These are phyloP conservation scores for Eretmochelys imbricata DNA, from an alignment of 2,113 vertebrate genomes.

Conservation along the genomic window DNA sequence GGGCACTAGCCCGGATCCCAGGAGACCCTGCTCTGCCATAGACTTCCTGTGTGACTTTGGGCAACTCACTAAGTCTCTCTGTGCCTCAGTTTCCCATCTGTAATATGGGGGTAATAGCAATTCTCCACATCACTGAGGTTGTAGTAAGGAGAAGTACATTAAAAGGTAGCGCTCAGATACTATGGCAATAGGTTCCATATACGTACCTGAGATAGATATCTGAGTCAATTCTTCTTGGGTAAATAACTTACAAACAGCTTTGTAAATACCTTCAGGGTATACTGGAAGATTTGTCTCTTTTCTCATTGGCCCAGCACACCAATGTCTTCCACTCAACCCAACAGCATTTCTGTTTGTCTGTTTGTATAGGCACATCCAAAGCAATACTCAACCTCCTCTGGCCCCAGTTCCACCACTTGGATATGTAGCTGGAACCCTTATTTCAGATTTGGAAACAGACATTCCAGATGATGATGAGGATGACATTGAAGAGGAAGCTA, in stretches of 20 bases:
- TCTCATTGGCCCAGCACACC: background rate
- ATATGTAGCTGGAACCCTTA: slow-evolving; percentile 95
- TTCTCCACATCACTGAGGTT: background rate
- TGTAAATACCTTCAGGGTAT: background rate
- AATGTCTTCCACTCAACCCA: background rate
- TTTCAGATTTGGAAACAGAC: slow-evolving; percentile 97
- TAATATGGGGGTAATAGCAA: background rate
- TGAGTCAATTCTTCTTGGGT: background rate
- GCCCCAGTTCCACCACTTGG: slow-evolving; percentile 95
- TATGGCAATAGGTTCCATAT: background rate
- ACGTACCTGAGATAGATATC: background rate
- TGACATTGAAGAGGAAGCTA: slow-evolving; percentile 92
- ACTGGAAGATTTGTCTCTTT: background rate
- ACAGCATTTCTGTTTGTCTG: background rate
- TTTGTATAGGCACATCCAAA: slow-evolving; percentile 92
- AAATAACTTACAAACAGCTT: background rate
- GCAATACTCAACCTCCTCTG: slow-evolving; percentile 92
- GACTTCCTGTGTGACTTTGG: background rate
- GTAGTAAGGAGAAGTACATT: background rate
- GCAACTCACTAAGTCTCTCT: background rate
- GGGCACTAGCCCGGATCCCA: background rate
- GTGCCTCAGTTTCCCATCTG: accelerated
- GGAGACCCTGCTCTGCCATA: background rate
- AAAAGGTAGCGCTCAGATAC: background rate
- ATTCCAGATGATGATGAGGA: slow-evolving; percentile 93